These are phyloP conservation scores for Zhuqinia jingwanae DNA, from an alignment of 2,888 invertebrate genomes.

Conservation along the genomic window DNA sequence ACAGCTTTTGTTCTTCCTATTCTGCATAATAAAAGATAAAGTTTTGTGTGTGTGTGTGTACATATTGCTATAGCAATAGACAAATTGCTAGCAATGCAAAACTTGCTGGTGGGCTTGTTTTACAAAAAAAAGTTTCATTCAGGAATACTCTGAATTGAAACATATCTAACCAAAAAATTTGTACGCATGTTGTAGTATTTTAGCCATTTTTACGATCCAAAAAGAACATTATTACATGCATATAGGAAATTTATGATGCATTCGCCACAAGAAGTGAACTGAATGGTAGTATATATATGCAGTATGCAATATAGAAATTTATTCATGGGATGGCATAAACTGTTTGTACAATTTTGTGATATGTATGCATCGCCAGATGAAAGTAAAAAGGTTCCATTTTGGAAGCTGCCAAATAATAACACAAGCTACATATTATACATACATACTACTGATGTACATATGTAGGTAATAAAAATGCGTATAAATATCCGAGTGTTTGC, in stretches of 20 bases:
- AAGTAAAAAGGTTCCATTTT: slow-evolving; percentile 5
- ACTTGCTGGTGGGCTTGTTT: too few relatives aligned
- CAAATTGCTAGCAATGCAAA: too few relatives aligned
- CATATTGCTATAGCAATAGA: too few relatives aligned
- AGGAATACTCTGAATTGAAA: background rate
- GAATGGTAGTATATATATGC: background rate
- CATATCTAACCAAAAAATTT: background rate
- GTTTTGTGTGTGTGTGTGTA: too few relatives aligned
- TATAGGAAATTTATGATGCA: slow-evolving; percentile 30
- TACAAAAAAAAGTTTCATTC: too few relatives aligned
- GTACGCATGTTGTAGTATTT: background rate
- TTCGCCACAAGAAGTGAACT: slow-evolving; percentile 3
- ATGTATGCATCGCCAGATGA: background rate
- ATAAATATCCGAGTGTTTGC: background rate
- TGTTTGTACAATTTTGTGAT: background rate
- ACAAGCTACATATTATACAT: too few relatives aligned
- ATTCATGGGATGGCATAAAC: slow-evolving; percentile 22
- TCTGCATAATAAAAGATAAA: background rate
- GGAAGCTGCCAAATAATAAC: background rate
- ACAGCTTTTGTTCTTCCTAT: background rate
- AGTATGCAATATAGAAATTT: slow-evolving; percentile 15
- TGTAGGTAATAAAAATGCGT: slow-evolving; percentile 28
- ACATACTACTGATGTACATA: background rate
- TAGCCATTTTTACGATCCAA: slow-evolving; percentile 34
- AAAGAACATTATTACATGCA: slow-evolving; percentile 3